Base-by-base conservation (phyloP, 92 coral and sea anemone genomes). In the Galaxea fascicularis region DNA sequence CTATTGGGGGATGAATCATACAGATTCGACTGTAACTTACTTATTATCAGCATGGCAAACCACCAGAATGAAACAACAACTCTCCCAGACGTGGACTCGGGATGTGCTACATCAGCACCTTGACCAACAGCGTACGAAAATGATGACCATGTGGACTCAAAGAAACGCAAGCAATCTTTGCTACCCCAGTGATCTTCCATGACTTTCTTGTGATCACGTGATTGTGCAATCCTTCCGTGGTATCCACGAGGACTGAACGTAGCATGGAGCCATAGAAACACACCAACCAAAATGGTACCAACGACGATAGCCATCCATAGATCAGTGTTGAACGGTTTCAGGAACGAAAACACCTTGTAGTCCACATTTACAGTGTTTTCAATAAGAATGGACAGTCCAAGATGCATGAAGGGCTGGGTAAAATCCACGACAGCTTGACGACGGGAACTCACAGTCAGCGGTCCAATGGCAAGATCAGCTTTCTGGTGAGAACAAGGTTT, bases 361-460 rank as follows among this genome's bases (percentile, higher is more conserved):
- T 85, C 94, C 54, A 41, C 68, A 75, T 88, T 79, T 60, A 76
- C 65, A 14, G 74, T 80, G 45, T 76, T 84, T 74, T 76, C 74
- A 59, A 88, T 76, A 29, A 91, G 82, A 59, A 91, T 82, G 20
- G 92, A 79, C 47, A 91, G 76, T 27, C 94, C 94, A 30, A 91
- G 89, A 31, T 91, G 87, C 88, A 91, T 80, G 76, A 67, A 91
- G 2, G 94, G 94, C 28, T 79, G 86, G 4, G 88, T 91, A 16
- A 91, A 91, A 79, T 91, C 94, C 24, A 91, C 90, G 1, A 78
- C 88, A 52, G 86, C 79, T 62, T 88, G 94, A 44, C 94, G 86
- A 29, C 70, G 76, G 12, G 94, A 68, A 35, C 89, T 91, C 82
- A 91, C 76, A 21, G 90, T 79, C 46, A 91, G 78, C 21, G 94